A percentile compares a stretch with the other conserved stretches of the same genome.
phyloP scores from a whole-genome alignment of 2,888 invertebrate species.

The Eilema griseolum region DNA sequence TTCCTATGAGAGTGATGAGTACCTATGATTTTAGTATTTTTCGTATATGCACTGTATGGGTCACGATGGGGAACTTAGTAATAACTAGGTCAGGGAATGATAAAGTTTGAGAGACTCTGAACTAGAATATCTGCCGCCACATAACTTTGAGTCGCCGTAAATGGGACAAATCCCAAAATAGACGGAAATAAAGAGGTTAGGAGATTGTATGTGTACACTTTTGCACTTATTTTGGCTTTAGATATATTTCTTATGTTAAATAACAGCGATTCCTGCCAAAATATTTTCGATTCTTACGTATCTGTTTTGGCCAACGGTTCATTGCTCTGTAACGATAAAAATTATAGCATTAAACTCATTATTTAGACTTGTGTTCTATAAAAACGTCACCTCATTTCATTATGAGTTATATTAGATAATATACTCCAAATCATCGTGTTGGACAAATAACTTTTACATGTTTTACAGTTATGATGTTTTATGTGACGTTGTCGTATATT shows the following conservation, averaged over 20 bases:
- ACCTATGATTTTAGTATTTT: too few relatives aligned
- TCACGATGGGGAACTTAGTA: not conserved
- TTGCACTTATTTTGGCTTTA: constrained; percentile 6
- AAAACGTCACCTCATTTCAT: constrained; percentile 27
- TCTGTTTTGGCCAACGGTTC: constrained; percentile 15
- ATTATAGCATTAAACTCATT: constrained; percentile 32
- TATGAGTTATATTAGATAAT: constrained; percentile 42
- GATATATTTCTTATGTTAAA: not conserved
- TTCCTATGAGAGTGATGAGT: too few relatives aligned
- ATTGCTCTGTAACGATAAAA: constrained; percentile 30
- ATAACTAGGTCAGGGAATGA: not conserved
- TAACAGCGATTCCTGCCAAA: not conserved
- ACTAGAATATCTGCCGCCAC: not conserved
- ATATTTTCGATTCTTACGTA: not conserved
- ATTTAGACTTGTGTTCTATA: constrained; percentile 17
- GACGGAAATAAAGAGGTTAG: not conserved
- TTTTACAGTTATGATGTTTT: constrained; percentile 5
- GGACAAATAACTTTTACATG: constrained; percentile 3
- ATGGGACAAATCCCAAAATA: not conserved
- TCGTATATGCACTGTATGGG: too few relatives aligned
- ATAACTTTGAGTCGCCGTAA: not conserved
- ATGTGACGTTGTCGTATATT: not conserved
- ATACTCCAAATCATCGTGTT: constrained; percentile 5
- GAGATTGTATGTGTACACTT: not conserved
- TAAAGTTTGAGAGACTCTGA: not conserved